Percentiles rank a stretch among this genome's conserved stretches.
Evolutionary conservation across 2,113 vertebrate species (phyloP).

Genomic region (Genyomyrus donnyi): DNA sequence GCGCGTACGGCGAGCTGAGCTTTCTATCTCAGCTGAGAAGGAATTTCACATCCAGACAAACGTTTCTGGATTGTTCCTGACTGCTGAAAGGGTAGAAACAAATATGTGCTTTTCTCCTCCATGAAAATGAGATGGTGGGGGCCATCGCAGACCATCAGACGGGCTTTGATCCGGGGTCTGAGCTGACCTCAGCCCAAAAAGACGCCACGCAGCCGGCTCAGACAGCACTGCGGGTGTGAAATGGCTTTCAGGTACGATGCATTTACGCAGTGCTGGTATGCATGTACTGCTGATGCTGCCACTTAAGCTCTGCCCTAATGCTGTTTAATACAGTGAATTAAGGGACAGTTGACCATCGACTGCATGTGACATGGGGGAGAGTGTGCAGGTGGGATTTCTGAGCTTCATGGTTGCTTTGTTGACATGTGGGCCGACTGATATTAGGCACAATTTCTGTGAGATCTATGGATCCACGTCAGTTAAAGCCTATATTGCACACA

Average conservation of each 20-base stretch:
- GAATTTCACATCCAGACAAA: not conserved
- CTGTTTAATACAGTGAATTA: no score
- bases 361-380: not conserved
- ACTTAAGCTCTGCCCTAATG: not conserved
- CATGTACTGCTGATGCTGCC: not conserved
- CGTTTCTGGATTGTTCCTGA: not conserved
- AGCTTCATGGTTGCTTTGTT: not conserved
- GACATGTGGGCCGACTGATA: not conserved
- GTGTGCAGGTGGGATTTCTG: not conserved
- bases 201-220: no score
- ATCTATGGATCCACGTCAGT: not conserved
- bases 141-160: not conserved
- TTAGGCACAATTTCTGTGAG: not conserved
- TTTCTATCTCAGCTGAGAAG: not conserved
- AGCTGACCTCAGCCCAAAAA: not conserved
- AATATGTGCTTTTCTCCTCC: not conserved
- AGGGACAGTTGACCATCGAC: not conserved
- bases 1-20: not conserved
- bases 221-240: not conserved
- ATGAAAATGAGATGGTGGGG: not conserved
- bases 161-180: not conserved
- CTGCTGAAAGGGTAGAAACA: not conserved
- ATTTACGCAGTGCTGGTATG: not conserved
- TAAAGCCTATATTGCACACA: not conserved
- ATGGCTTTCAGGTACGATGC: not conserved